phyloP scores from a whole-genome alignment of 2,888 invertebrate species.

The Apoda limacodes region DNA sequence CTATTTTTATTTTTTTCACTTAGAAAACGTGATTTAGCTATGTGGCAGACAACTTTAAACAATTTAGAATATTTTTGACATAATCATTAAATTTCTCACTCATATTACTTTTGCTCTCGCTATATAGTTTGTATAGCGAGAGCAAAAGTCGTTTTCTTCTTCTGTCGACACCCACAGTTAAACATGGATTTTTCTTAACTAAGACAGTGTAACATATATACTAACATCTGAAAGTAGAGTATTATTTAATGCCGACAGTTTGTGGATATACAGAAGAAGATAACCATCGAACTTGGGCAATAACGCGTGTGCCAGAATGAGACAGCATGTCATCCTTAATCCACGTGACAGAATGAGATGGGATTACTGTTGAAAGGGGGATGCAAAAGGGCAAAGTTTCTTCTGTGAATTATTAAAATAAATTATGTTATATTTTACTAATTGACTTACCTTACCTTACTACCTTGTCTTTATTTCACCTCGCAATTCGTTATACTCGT shows the following conservation, averaged over 20 bases:
- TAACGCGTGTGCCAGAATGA: constrained; percentile 32
- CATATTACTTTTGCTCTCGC: no score
- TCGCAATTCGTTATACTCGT: no score
- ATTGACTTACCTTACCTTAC: constrained; percentile 28
- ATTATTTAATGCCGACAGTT: constrained; percentile 20
- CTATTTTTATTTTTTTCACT: no score
- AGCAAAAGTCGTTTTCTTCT: no score
- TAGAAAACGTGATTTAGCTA: no score
- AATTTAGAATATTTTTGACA: no score
- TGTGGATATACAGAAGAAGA: constrained; percentile 40
- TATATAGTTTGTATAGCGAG: no score
- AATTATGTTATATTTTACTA: constrained; percentile 50
- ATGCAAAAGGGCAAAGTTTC: constrained; percentile 37
- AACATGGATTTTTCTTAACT: no score
- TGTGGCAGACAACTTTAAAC: no score
- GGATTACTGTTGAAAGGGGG: constrained; percentile 22
- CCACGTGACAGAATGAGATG: constrained; percentile 23
- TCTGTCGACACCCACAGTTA: no score
- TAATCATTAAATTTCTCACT: no score
- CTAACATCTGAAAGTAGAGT: constrained; percentile 24
- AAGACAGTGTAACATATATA: constrained; percentile 7
- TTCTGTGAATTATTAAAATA: constrained; percentile 47
- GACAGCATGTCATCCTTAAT: constrained; percentile 25
- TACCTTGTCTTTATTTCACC: no score
- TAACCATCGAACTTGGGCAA: constrained; percentile 45